Percentiles rank a stretch among this genome's conserved stretches.
Evolutionary conservation across 1,140 invertebrate genomes (phyloP).

Genomic region (Babylonia areolata): DNA sequence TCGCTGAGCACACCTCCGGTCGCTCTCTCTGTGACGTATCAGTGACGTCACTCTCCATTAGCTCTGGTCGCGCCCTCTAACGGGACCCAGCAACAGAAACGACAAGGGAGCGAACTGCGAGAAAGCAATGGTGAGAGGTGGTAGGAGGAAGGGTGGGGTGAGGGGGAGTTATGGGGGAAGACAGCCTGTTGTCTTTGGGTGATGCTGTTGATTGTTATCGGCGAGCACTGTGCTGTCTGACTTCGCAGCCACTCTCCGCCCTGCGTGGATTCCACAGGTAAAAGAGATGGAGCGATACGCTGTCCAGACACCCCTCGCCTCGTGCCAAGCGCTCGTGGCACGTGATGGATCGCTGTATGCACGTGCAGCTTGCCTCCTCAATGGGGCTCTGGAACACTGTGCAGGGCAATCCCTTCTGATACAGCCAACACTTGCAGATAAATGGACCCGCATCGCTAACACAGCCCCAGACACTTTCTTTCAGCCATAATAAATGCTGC

Average conservation of each 20-base stretch:
- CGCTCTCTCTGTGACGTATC: too few species aligned
- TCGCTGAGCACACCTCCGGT: too few species aligned
- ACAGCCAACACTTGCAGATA: background rate
- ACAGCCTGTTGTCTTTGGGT: background rate
- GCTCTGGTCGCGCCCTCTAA: too few species aligned
- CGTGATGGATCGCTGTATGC: background rate
- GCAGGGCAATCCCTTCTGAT: background rate
- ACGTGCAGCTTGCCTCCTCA: background rate
- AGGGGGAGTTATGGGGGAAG: background rate
- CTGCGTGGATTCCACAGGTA: background rate
- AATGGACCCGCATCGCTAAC: background rate
- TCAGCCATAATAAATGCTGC: too few species aligned
- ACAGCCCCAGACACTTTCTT: too few species aligned
- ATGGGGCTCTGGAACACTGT: background rate
- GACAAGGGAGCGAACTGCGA: background rate
- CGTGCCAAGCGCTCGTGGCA: background rate
- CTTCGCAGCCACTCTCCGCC: background rate
- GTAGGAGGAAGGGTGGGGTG: background rate
- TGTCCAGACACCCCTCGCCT: background rate
- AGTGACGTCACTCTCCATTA: too few species aligned
- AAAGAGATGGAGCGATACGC: conserved; percentile 5
- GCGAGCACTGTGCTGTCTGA: background rate
- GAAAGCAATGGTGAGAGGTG: background rate
- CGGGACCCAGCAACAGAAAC: too few species aligned
- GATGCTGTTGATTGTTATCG: background rate